Percentiles rank a stretch among this genome's conserved stretches.
Evolutionary conservation across 2,113 vertebrate genomes (phyloP).

Genomic region (Pseudorhombus dupliciocellatus): DNA sequence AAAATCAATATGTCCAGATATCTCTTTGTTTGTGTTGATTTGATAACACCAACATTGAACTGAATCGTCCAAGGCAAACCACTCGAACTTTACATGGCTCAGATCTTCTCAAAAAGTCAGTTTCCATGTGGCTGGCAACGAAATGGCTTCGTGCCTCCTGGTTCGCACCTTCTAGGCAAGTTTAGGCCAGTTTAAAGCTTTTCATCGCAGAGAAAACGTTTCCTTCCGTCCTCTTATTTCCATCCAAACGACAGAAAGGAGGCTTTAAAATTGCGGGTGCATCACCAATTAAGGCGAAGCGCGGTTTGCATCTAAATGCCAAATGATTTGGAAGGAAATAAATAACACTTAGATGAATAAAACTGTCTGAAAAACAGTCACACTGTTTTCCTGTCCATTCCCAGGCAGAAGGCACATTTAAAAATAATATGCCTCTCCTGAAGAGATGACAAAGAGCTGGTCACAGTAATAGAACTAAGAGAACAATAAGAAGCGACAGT

Average conservation of each 20-base stretch:
- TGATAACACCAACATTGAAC: neutral
- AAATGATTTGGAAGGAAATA: constrained; percentile 43
- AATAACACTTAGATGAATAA: constrained; percentile 25
- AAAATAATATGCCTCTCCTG: constrained; percentile 18
- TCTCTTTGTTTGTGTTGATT: neutral
- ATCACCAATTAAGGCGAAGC: constrained; percentile 36
- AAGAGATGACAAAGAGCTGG: neutral
- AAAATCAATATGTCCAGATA: neutral
- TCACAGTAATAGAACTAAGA: too few species aligned
- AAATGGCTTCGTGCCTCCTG: neutral
- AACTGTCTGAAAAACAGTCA: neutral
- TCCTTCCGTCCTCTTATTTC: constrained; percentile 9
- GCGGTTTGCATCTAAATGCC: constrained; percentile 29
- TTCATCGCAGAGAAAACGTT: constrained; percentile 2
- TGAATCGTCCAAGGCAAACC: neutral
- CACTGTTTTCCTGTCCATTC: neutral
- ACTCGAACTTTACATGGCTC: neutral
- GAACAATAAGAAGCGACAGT: neutral
- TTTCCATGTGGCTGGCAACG: neutral
- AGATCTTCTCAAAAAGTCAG: neutral
- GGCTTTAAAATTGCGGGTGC: constrained; percentile 32
- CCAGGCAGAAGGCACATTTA: neutral
- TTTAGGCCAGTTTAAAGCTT: neutral
- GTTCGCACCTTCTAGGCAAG: neutral
- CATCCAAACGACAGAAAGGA: constrained; percentile 2